Evolutionary conservation across 2,113 vertebrate genomes (phyloP).

Genomic region (Eleginops maclovinus): DNA sequence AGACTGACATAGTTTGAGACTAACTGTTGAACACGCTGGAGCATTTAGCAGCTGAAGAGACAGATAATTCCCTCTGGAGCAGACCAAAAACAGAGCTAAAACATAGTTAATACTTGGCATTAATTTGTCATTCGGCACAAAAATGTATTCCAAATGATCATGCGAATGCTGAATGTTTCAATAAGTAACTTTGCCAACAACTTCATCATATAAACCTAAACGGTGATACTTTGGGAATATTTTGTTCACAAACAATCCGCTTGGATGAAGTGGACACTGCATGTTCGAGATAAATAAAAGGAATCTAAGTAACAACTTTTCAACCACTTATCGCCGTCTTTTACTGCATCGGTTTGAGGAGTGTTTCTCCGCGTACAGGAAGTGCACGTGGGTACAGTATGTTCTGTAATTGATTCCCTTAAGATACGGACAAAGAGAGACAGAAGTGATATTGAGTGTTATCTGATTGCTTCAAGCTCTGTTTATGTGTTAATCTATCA

Average conservation of each 20-base stretch:
- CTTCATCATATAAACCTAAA: background rate
- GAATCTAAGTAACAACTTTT: background rate
- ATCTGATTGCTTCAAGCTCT: conserved; percentile 11
- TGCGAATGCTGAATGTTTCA: too few relatives aligned
- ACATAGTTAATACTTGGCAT: too few relatives aligned
- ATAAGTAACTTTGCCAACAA: too few relatives aligned
- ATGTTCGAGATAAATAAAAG: background rate
- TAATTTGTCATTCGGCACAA: too few relatives aligned
- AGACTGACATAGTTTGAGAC: background rate
- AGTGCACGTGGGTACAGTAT: background rate
- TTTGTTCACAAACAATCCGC: background rate
- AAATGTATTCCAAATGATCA: too few relatives aligned
- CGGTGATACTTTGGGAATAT: background rate
- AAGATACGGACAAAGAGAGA: background rate
- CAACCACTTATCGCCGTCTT: background rate
- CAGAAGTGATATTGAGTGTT: conserved; percentile 32
- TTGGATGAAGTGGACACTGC: background rate
- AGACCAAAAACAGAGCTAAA: too few relatives aligned
- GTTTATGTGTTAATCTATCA: conserved; percentile 40
- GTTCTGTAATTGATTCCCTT: background rate
- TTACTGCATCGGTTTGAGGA: background rate
- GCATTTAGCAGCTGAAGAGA: background rate
- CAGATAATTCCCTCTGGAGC: too few relatives aligned
- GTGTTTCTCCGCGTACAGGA: background rate
- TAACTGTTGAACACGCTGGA: background rate